phyloP scores from a whole-genome alignment of 2,888 invertebrate genomes.

The Agrochola lota region DNA sequence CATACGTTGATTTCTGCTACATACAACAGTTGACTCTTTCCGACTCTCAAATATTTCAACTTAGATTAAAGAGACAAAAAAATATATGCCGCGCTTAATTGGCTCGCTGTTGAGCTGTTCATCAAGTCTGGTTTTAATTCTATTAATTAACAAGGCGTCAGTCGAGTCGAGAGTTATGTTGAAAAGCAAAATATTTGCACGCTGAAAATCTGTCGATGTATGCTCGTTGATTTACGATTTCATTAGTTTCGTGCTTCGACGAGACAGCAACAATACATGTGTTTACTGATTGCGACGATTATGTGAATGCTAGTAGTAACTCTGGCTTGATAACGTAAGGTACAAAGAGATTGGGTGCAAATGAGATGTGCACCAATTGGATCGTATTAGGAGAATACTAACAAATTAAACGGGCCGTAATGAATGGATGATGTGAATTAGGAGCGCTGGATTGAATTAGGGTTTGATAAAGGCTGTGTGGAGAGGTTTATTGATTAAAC shows the following conservation, averaged over 20 bases:
- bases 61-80: conserved; percentile 62
- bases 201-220: conserved; percentile 84
- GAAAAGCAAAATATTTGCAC: conserved; percentile 81
- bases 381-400: conserved; percentile 51
- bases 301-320: conserved; percentile 57
- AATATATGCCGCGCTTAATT: conserved; percentile 70
- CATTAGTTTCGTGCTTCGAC: conserved; percentile 82
- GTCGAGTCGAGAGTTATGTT: conserved; percentile 77
- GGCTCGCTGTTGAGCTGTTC: conserved; percentile 75
- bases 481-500: conserved; percentile 37
- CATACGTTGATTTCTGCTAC: not conserved
- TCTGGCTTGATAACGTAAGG: conserved; percentile 37
- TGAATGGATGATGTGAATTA: conserved; percentile 45
- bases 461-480: conserved; percentile 25
- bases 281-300: conserved; percentile 78
- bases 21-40: conserved; percentile 26
- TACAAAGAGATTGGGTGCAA: conserved; percentile 52
- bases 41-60: conserved; percentile 44
- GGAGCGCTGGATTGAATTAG: conserved; percentile 46
- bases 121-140: conserved; percentile 81
- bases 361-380: conserved; percentile 56
- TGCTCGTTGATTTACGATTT: conserved; percentile 88
- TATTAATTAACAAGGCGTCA: conserved; percentile 83
- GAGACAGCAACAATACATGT: conserved; percentile 75
- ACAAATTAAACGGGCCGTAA: conserved; percentile 54